Base-by-base conservation (phyloP, 2,797 vertebrate species). In the Molossus alvarezi region DNA sequence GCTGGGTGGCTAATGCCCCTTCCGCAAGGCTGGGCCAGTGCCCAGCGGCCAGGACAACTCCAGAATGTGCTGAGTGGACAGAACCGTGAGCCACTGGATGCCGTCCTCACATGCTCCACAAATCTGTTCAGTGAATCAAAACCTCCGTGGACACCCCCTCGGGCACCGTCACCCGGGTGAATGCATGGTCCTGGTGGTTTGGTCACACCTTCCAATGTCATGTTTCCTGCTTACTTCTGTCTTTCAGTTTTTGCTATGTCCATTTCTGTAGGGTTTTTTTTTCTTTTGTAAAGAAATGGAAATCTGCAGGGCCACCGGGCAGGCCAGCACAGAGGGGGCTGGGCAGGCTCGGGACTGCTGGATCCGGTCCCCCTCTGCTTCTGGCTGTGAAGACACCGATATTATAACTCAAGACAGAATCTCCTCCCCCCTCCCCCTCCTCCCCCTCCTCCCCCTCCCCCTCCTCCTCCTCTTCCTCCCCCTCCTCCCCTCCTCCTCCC, bases 121-220 rank as follows among this genome's bases (percentile, higher is more conserved):
- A 37, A 20, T 72, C 20, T 58, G 27, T 76, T 79, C 90, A 72
- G 60, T 90, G 82, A 83, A 87, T 81, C 83, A 57, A 48, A 84
- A 55, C 76, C 57, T 94, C 45, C 0, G 3, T 17, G 73, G 60
- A 41, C 29, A 33, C 14, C 25, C 9, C 3, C 18, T 20, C 6
- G 37, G 23, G 17, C 8, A 0, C 8, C 51, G 2, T 23, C 20
- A 1, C 58, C 67, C 29, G 6, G 10, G 20, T 51, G n/a, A 71
- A 45, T 10, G 41, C 41, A 45, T 3, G 29, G 33, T 29, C 84
- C 58, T 53, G 29, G 20, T 21, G 60, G 60, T 90, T 83, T 57
- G 8, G 6, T 72, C 14, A 0, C 41, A 29, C 48, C 11, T 88
- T 95, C 73, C 67, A 9, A 15, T 53, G 12, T 92, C 23, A 20